phyloP scores from a whole-genome alignment of 2,797 vertebrate species.

The Sorex maritimensis region DNA sequence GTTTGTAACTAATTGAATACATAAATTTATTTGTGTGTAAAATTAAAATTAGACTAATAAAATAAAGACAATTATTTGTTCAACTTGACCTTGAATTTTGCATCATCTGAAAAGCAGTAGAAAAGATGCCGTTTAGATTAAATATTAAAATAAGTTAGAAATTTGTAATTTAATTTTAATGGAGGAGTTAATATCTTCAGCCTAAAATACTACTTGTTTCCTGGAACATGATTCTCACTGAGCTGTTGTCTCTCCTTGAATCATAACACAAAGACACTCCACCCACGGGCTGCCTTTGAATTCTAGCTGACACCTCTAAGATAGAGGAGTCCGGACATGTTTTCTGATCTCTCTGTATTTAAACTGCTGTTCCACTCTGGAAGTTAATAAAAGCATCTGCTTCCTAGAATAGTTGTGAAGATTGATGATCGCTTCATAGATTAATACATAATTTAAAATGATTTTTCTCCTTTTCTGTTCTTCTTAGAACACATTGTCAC shows the following conservation, averaged over 20 bases:
- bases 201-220: neutral
- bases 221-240: neutral
- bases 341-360: neutral
- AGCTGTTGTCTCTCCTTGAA: neutral
- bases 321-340: neutral
- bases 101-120: conserved; percentile 39
- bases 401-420: neutral
- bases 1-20: conserved; percentile 18
- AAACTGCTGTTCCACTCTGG: neutral
- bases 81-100: neutral
- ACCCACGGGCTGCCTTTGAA: neutral
- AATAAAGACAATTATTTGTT: conserved; percentile 47
- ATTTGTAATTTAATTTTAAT: conserved; percentile 64
- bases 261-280: neutral
- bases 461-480: neutral
- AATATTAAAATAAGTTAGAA: conserved; percentile 42
- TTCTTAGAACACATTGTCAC: conserved; percentile 15
- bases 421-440: neutral
- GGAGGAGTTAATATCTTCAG: neutral
- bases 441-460: neutral
- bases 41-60: conserved; percentile 63
- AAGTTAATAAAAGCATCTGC: neutral
- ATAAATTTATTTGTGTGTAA: conserved; percentile 41
- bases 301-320: neutral
- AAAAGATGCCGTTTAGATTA: conserved; percentile 49